Evolutionary conservation across 2,113 vertebrate genomes (phyloP), one percentile per base, ranked within the genome.

Genomic region (Camelus bactrianus): DNA sequence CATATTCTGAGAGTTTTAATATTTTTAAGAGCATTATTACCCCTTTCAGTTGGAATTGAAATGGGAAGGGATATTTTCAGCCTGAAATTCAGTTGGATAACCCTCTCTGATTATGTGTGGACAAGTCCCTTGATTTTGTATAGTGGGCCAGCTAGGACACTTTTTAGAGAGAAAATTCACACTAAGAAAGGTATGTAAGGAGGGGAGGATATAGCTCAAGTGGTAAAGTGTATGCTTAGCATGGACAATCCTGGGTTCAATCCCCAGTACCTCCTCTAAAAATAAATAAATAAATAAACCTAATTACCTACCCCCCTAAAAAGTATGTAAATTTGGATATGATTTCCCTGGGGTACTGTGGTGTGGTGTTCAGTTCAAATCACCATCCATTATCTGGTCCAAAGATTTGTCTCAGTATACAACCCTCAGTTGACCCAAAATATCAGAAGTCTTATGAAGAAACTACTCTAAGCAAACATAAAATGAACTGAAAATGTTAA

Each of bases 401-500:
- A 52, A 50, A 88, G 42, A 76, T 88, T 38, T 84, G 32, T 77
- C 54, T 82, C 28, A 35, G 77, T 22, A 82, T 64, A 92, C 17
- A 94, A 22, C 38, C 64, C 76, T 30, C 35, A 58, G 48, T 12
- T 26, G 84, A 85, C 48, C 38, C 56, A 77, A 92, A 89, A 83
- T 88, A 30, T 92, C 38, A 26, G 6, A 26, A 92, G 70, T 72
- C 77, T 26, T 94, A 46, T 77, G 75, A 65, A 87, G 13, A 87
- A 64, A 70, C 30, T 79, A 70, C 35, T 85, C 30, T 58, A 93
- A 92, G 24, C 48, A 95, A 69, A 89, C 85, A 60, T 73, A 73
- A 93, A 96, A 75, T 69, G n/a, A 93, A 89, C 79, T 85, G 67
- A 85, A 93, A 95, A n/a, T 89, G 50, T 56, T 92, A 92, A 64